Evolutionary conservation across 2,888 invertebrate genomes (phyloP).

Genomic region (Neoitamus cyanurus): DNA sequence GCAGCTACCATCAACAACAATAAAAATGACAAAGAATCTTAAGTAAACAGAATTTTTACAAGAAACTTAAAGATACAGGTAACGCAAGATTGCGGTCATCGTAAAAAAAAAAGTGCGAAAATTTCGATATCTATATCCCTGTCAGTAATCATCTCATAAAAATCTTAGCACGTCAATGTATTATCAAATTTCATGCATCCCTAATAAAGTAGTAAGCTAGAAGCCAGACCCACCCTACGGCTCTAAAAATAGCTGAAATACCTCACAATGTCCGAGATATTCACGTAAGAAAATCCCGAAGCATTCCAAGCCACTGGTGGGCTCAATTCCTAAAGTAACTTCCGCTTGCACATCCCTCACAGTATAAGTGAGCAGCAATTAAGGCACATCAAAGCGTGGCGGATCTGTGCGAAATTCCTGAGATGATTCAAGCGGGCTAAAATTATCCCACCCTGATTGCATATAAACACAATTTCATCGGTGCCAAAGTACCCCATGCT

Average conservation of each 20-base stretch:
- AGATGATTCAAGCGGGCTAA: background rate
- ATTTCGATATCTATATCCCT: too few species aligned
- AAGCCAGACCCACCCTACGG: background rate
- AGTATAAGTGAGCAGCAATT: background rate
- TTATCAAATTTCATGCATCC: background rate
- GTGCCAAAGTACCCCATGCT: background rate
- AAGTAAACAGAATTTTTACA: too few species aligned
- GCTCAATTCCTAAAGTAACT: background rate
- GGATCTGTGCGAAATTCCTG: background rate
- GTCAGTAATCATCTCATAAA: too few species aligned
- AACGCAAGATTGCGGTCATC: too few species aligned
- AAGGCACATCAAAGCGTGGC: background rate
- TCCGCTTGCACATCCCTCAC: background rate
- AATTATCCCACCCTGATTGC: background rate
- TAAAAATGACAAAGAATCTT: too few species aligned
- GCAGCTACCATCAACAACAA: too few species aligned
- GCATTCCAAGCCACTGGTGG: background rate
- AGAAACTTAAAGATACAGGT: too few species aligned
- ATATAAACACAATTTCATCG: background rate
- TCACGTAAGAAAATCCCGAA: background rate
- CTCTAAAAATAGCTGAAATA: background rate
- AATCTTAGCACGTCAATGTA: too few species aligned
- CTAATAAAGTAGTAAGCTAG: background rate
- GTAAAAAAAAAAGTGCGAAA: too few species aligned
- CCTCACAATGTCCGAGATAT: background rate